These are phyloP conservation scores for Tanaodytes sp. DNA, from an alignment of 2,888 invertebrate genomes.

Conservation along the genomic window DNA sequence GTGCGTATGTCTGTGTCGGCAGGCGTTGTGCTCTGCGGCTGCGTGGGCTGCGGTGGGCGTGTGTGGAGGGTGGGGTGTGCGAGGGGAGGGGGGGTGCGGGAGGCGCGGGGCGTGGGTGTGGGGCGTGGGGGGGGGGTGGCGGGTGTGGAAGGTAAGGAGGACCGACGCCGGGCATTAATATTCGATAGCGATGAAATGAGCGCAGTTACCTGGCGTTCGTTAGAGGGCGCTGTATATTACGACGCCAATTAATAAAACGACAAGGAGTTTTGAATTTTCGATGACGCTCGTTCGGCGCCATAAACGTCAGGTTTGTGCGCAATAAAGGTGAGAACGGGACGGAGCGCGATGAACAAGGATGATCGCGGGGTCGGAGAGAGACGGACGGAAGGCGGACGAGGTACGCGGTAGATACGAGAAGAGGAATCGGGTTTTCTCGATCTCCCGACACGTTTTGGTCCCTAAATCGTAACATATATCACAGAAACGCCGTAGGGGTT, in stretches of 20 bases:
- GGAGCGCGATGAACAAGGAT: slow-evolving; percentile 6
- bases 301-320: slow-evolving; percentile 66
- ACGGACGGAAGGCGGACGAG: slow-evolving; percentile 28
- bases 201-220: slow-evolving; percentile 54
- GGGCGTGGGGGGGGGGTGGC: slow-evolving; percentile 32
- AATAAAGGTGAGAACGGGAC: slow-evolving; percentile 62
- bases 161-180: slow-evolving; percentile 42
- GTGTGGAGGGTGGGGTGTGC: slow-evolving; percentile 39
- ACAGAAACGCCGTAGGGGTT: slow-evolving; percentile 58
- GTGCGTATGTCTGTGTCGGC: slow-evolving; percentile 32
- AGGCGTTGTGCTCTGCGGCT: slow-evolving; percentile 42
- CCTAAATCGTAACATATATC: slow-evolving; percentile 63
- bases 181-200: slow-evolving; percentile 50
- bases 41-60: too few species aligned
- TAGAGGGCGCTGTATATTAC: slow-evolving; percentile 54
- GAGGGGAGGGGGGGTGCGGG: slow-evolving; percentile 12
- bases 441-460: slow-evolving; percentile 56
- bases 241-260: slow-evolving; percentile 69
- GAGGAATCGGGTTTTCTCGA: slow-evolving; percentile 56
- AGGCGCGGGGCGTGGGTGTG: slow-evolving; percentile 24
- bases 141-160: background rate
- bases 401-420: slow-evolving; percentile 45
- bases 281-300: slow-evolving; percentile 67
- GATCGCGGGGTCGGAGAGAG: slow-evolving; percentile 21
- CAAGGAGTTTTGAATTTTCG: slow-evolving; percentile 56